These are phyloP conservation scores for Ibidorhyncha struthersii DNA, from an alignment of 2,113 vertebrate genomes.

Conservation along the genomic window DNA sequence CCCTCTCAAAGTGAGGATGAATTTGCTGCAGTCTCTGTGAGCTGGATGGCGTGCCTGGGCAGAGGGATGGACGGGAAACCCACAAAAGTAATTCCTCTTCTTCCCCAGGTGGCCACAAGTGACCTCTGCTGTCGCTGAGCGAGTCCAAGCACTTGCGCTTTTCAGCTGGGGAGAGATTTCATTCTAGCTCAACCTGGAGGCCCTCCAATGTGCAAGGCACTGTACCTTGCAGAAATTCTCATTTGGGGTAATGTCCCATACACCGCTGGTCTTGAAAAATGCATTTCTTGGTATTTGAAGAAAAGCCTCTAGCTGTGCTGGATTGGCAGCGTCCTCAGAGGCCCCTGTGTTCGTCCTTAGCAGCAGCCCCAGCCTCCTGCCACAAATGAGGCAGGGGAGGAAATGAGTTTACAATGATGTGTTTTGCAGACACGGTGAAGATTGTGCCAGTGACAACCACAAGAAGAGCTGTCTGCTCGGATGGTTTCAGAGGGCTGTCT, in stretches of 20 bases:
- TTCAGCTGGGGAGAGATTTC: neutral
- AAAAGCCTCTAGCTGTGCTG: neutral
- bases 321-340: neutral
- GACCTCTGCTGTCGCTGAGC: neutral
- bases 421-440: neutral
- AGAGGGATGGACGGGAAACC: accelerated
- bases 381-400: neutral
- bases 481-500: neutral
- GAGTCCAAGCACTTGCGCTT: neutral
- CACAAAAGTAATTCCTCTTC: neutral
- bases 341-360: neutral
- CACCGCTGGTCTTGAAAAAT: neutral
- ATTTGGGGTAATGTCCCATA: neutral
- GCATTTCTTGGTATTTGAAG: neutral
- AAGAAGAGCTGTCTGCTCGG: neutral
- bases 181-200: neutral
- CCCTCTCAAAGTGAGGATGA: neutral
- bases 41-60: neutral
- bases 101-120: neutral
- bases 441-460: neutral
- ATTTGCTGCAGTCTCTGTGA: neutral
- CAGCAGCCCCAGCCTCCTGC: neutral
- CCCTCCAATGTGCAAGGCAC: neutral
- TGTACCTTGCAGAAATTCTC: neutral
- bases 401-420: neutral